Conservation (phyloP, 2,888 invertebrate species). For the Argyra leucocephala region DNA sequence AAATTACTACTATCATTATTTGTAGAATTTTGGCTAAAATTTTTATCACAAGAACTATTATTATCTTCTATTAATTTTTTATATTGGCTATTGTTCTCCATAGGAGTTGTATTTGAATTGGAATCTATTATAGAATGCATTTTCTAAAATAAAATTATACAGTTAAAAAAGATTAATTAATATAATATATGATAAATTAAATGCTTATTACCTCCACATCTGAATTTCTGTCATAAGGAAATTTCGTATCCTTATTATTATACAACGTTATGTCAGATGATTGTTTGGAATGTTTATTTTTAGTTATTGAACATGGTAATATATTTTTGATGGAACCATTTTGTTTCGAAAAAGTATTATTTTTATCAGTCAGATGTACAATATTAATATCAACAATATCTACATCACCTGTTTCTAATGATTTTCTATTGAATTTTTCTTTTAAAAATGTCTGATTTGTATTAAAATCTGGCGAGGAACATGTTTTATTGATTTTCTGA, state of each 20-base stretch:
- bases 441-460: conserved; percentile 14
- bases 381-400: neutral
- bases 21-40: conserved; percentile 13
- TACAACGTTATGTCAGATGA: conserved; percentile 8
- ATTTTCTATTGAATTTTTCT: conserved; percentile 12
- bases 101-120: conserved; percentile 21
- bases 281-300: conserved; percentile 20
- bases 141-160: neutral
- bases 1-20: conserved; percentile 14
- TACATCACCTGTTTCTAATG: neutral
- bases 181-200: neutral
- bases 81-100: conserved; percentile 22
- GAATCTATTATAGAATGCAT: conserved; percentile 21
- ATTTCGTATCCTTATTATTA: conserved; percentile 12
- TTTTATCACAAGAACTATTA: conserved; percentile 13
- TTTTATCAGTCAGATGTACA: neutral
- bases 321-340: conserved; percentile 24
- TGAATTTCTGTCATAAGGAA: conserved; percentile 17
- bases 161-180: neutral
- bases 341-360: conserved; percentile 12
- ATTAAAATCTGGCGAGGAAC: conserved; percentile 33
- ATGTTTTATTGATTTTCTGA: conserved; percentile 32
- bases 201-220: conserved; percentile 18
- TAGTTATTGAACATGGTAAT: conserved; percentile 20
- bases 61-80: conserved; percentile 21